Percentiles rank a stretch among this genome's conserved stretches.
Evolutionary conservation across 1,140 invertebrate species (phyloP).

Genomic region (Goniozus legneri): DNA sequence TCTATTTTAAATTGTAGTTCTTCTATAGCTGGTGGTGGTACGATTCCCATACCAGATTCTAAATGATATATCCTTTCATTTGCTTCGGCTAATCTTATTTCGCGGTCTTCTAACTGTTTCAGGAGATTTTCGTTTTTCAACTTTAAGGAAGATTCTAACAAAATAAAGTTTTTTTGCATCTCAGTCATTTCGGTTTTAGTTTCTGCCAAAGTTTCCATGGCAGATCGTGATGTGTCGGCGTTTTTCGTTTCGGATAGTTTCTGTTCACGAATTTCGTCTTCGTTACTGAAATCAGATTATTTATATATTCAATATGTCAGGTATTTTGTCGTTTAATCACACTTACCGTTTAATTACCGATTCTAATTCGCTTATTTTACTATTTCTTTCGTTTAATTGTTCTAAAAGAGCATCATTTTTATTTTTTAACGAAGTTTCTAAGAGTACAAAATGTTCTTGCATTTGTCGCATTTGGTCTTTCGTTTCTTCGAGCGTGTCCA

Average conservation of each 20-base stretch:
- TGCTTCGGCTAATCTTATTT: constrained; percentile 40
- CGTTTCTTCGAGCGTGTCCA: constrained; percentile 72
- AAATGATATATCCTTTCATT: constrained; percentile 36
- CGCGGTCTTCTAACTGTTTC: constrained; percentile 42
- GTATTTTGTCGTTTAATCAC: not conserved
- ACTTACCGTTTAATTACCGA: constrained; percentile 37
- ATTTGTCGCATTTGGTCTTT: constrained; percentile 76
- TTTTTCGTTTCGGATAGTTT: constrained; percentile 35
- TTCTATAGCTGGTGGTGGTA: constrained; percentile 23
- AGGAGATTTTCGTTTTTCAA: constrained; percentile 44
- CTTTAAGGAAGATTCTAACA: constrained; percentile 52
- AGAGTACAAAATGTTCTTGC: constrained; percentile 71
- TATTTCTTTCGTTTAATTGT: constrained; percentile 59
- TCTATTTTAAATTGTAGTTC: constrained; percentile 35
- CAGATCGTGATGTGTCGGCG: constrained; percentile 41
- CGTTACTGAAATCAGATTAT: constrained; percentile 1
- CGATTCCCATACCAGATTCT: constrained; percentile 36
- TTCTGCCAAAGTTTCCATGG: constrained; percentile 54
- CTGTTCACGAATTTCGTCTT: constrained; percentile 33
- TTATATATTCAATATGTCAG: not conserved
- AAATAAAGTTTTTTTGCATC: constrained; percentile 60
- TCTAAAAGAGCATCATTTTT: constrained; percentile 57
- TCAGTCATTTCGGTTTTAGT: constrained; percentile 59
- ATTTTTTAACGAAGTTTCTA: constrained; percentile 68
- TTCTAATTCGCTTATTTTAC: constrained; percentile 51